Conservation (phyloP, 64 coral and sea anemone genomes). For the Actinia tenebrosa region DNA sequence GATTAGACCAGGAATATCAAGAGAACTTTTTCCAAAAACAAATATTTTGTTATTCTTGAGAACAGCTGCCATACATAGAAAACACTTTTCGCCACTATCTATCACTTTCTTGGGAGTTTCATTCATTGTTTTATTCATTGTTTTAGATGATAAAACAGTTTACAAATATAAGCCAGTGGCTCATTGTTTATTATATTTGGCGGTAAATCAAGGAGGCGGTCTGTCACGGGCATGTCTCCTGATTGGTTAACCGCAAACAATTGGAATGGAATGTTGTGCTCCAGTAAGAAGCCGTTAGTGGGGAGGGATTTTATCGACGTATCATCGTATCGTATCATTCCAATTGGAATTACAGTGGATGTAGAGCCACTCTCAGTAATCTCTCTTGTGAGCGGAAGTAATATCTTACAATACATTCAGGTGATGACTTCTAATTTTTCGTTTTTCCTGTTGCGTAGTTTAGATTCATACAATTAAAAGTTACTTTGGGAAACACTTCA, state of each 20-base stretch:
- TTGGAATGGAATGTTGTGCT: not conserved
- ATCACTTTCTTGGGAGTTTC: slow-evolving; percentile 36
- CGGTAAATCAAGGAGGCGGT: not conserved
- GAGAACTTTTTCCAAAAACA: slow-evolving; percentile 43
- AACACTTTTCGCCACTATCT: slow-evolving; percentile 26
- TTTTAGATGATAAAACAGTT: no score
- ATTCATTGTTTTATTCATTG: not conserved
- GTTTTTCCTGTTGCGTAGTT: no score
- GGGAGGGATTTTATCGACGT: slow-evolving; percentile 45
- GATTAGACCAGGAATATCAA: slow-evolving; percentile 6
- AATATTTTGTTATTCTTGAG: slow-evolving; percentile 18
- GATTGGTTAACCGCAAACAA: not conserved
- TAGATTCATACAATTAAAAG: no score
- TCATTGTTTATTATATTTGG: not conserved
- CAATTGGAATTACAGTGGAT: no score
- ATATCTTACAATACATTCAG: no score
- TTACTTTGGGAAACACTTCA: no score
- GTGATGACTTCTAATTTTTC: no score
- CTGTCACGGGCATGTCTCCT: not conserved
- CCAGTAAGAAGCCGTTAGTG: not conserved
- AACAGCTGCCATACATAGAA: slow-evolving; percentile 10
- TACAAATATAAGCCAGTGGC: not conserved
- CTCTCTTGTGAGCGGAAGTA: no score
- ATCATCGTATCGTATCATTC: no score
- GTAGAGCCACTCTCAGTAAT: no score